Conservation (phyloP, 1,140 invertebrate species). For the Lepidostoma basale region DNA sequence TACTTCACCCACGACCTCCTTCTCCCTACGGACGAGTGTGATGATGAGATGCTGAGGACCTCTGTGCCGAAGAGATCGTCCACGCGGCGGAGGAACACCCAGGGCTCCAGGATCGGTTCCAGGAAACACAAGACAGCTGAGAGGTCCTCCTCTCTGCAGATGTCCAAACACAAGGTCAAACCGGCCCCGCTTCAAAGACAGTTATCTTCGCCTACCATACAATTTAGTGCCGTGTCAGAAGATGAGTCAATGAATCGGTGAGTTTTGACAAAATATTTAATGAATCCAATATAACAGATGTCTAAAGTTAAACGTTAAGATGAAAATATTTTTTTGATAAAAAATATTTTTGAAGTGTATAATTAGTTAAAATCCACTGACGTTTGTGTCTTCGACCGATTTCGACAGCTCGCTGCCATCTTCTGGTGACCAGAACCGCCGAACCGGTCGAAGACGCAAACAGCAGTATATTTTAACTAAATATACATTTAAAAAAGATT, state of each 20-base stretch:
- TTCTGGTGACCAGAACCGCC: too few relatives aligned
- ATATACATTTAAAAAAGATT: too few relatives aligned
- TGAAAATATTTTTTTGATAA: neutral
- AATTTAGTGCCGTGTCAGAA: conserved; percentile 38
- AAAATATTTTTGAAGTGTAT: too few relatives aligned
- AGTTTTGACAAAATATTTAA: neutral
- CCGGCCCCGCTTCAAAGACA: conserved; percentile 46
- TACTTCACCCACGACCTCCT: conserved; percentile 68
- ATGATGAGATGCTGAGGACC: conserved; percentile 37
- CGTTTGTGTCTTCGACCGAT: too few relatives aligned
- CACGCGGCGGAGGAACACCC: conserved; percentile 20
- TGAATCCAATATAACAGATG: neutral
- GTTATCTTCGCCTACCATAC: conserved; percentile 48
- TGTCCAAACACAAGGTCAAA: conserved; percentile 39
- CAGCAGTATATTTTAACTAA: too few relatives aligned
- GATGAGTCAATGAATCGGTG: conserved; percentile 11
- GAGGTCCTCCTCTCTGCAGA: conserved; percentile 49
- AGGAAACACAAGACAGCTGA: conserved; percentile 44
- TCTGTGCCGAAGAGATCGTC: conserved; percentile 36
- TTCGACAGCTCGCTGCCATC: too few relatives aligned
- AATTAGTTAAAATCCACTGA: too few relatives aligned
- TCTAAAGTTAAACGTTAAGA: too few relatives aligned
- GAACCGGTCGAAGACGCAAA: too few relatives aligned
- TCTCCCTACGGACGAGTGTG: conserved; percentile 67
- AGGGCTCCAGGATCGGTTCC: neutral